Evolutionary conservation across 1,140 invertebrate species (phyloP).

Genomic region (Brachionus koreanus): DNA sequence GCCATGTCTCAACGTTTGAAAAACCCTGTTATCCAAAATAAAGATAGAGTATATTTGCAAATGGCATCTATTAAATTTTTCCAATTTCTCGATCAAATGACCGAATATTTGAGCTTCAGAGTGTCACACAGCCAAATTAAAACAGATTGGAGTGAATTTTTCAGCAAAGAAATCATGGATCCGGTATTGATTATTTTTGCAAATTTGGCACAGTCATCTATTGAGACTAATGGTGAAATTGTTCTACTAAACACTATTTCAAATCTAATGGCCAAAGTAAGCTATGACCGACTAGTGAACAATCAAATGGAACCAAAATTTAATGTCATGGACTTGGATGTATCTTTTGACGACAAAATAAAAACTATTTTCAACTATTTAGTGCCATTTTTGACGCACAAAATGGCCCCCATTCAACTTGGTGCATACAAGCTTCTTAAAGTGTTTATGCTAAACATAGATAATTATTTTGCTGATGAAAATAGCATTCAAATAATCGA

Average conservation of each 20-base stretch:
- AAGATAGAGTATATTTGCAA: neutral
- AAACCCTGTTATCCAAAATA: neutral
- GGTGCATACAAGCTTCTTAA: conserved; percentile 52
- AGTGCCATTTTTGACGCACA: conserved; percentile 51
- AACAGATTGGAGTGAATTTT: conserved; percentile 5
- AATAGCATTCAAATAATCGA: neutral
- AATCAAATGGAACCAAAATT: conserved; percentile 53
- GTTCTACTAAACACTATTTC: conserved; percentile 44
- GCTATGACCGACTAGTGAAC: conserved; percentile 48
- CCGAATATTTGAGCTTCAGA: neutral
- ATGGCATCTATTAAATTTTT: neutral
- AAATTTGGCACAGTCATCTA: conserved; percentile 57
- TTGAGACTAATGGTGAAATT: neutral
- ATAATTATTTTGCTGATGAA: conserved; percentile 45
- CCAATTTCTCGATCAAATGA: neutral
- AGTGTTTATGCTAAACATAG: conserved; percentile 45
- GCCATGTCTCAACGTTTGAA: conserved; percentile 8
- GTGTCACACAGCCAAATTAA: neutral
- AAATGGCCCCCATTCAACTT: conserved; percentile 50
- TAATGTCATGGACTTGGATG: conserved; percentile 50
- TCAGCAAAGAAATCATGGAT: conserved; percentile 17
- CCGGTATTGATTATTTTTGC: conserved; percentile 12
- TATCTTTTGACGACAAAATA: conserved; percentile 49
- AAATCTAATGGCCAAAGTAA: conserved; percentile 48
- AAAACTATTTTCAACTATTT: conserved; percentile 56